Conservation (phyloP, 2,888 invertebrate genomes). For the Herminia tarsipennalis region DNA sequence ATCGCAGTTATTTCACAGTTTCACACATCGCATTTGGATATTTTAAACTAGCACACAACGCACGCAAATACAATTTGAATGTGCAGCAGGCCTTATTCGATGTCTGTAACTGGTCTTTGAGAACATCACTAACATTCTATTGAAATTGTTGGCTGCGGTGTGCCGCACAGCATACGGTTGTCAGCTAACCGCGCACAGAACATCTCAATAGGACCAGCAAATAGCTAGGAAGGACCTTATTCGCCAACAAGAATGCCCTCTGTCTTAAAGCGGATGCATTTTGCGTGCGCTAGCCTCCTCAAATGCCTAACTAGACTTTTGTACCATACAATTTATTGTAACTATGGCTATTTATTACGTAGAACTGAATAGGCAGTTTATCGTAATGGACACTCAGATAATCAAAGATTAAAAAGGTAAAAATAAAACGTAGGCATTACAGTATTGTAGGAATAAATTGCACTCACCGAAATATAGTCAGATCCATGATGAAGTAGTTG, state of each 20-base stretch:
- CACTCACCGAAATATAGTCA: no score
- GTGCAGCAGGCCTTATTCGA: conserved; percentile 44
- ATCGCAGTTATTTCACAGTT: conserved; percentile 32
- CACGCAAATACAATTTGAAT: conserved; percentile 46
- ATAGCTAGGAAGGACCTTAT: conserved; percentile 66
- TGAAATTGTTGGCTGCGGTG: conserved; percentile 55
- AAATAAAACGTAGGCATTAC: not conserved
- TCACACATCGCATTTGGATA: conserved; percentile 38
- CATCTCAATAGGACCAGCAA: conserved; percentile 73
- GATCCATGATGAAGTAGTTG: no score
- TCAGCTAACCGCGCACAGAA: conserved; percentile 62
- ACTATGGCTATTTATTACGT: conserved; percentile 36
- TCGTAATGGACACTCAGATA: conserved; percentile 7
- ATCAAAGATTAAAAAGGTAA: conserved; percentile 19
- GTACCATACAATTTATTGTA: conserved; percentile 42
- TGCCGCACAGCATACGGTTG: conserved; percentile 64
- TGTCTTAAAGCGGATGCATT: conserved; percentile 59
- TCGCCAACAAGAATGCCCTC: conserved; percentile 62
- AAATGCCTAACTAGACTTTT: conserved; percentile 41
- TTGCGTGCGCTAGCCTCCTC: conserved; percentile 39
- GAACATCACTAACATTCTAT: conserved; percentile 51
- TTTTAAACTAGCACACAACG: conserved; percentile 31
- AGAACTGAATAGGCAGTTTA: conserved; percentile 37
- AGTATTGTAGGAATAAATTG: no score
- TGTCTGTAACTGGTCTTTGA: conserved; percentile 46